Evolutionary conservation across 2,888 invertebrate species (phyloP), one percentile per base, ranked within the genome.

Genomic region (Pecten maximus): DNA sequence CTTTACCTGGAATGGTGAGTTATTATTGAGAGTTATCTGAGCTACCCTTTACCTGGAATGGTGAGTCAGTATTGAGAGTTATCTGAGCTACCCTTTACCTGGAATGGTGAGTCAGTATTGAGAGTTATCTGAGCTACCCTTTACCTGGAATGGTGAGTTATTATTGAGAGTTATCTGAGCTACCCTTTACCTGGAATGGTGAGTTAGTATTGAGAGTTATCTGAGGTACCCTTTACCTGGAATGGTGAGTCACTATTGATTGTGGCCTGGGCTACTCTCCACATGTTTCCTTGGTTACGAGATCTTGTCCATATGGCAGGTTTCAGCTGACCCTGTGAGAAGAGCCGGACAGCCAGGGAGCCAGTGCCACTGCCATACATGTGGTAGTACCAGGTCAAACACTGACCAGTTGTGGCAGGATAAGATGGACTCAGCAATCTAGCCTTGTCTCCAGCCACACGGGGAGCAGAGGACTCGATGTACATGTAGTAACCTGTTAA

Each of bases 311-410:
- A 96, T 23, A 96, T 90, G 2, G 94, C 91, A 28, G 92, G 89
- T 10, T 92, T 91, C 28, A 94, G 89, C 2, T 88, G 90, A 23
- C 89, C 92, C 48, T 93, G 93, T 35, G 88, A 88, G 40, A 92
- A 91, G 40, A 90, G n/a, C 87, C 94, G 95, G 40, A 96, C 93
- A 89, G 93, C 95, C 44, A 96, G 92, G 2, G 94, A 93, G 28
- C 95, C 95, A 19, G 95, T 94, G 16, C 94, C 93, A 4, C 89
- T 35, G 19, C 96, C 96, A 88, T 93, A 93, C 96, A 96, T 96
- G 94, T 96, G 94, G 91, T 96, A 96, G 93, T 92, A 96, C 94
- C 96, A 96, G 10, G 93, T 93, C 89, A 96, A 91, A 89, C 96
- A 96, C 35, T 93, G 91, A 2, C 94, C 95, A 39, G 90, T 90